Evolutionary conservation across 2,888 invertebrate species (phyloP), one percentile per base, ranked within the genome.

Genomic region (Melieria crassipennis): DNA sequence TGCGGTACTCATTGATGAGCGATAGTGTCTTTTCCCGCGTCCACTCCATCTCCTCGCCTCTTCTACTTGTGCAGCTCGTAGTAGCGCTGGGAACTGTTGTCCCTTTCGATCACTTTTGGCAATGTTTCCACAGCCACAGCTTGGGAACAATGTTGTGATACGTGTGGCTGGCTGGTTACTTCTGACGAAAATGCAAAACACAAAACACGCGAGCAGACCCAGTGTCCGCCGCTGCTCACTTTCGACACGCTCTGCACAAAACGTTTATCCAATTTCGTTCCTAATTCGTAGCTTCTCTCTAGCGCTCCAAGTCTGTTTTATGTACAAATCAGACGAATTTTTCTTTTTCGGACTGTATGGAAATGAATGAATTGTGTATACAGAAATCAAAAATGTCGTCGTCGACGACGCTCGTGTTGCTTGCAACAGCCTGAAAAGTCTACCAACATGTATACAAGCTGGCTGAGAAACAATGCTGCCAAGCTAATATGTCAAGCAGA

Each of bases 11-110:
- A 71, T 78, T 81, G 76, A 86, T 86, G 64, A 86, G 78, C 65
- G 79, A 75, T 70, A 87, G 76, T 7, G 87, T 86, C 77, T 86
- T 86, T 71, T 87, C 86, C 61, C 85, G 80, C 30, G 87, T 87
- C 86, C 86, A 86, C 78, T 87, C 86, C 87, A 86, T 87, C 30
- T 30, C 30, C 30, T 64, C 64, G 9, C 30, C 43, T 45, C 9
- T 43, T 30, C 48, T 5, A 30, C 50, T n/a, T 42, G 61, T 45
- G 43, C 47, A 30, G 3, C 16, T 9, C 7, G 47, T 71, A 7
- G 47, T 56, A 6, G 43, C 52, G 13, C 50, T 50, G 48, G 50
- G 52, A 52, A 52, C 13, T 52, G 11, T 13, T 52, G 11, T 7
- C 16, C 58, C 43, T 60, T 60, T 60, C 43, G 10, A 0, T 16